Conservation (phyloP, 2,113 vertebrate species). For the Tragelaphus buxtoni region DNA sequence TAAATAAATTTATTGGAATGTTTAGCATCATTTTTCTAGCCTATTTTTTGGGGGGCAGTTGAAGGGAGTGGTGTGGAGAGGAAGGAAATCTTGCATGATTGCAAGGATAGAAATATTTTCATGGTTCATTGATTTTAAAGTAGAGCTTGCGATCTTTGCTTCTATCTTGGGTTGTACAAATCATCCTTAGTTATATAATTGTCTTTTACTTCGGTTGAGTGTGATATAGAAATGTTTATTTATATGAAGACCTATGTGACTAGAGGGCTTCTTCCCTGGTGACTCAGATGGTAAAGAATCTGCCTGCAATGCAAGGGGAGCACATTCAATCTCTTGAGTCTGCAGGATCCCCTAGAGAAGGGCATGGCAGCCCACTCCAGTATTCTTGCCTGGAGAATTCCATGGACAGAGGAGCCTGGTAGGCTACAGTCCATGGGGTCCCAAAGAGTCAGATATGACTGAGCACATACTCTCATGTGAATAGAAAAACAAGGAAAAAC, state of each 20-base stretch:
- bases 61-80: neutral
- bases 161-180: neutral
- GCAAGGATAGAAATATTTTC: conserved; percentile 27
- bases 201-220: conserved; percentile 29
- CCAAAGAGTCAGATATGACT: neutral
- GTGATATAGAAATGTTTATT: neutral
- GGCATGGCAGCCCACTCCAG: neutral
- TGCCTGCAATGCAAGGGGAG: neutral
- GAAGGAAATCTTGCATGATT: neutral
- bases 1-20: conserved; percentile 21
- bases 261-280: neutral
- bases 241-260: neutral
- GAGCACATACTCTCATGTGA: neutral
- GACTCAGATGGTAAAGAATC: neutral
- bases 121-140: neutral
- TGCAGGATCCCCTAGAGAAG: neutral
- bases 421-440: neutral
- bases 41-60: neutral
- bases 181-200: neutral
- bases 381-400: neutral
- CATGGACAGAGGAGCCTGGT: neutral
- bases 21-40: conserved; percentile 37
- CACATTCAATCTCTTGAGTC: neutral
- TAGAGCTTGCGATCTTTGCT: conserved; percentile 19
- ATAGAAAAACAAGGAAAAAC: neutral